Percentiles rank a stretch among this genome's conserved stretches.
phyloP scores from a whole-genome alignment of 2,888 invertebrate genomes.

The Tubulanus polymorphus region DNA sequence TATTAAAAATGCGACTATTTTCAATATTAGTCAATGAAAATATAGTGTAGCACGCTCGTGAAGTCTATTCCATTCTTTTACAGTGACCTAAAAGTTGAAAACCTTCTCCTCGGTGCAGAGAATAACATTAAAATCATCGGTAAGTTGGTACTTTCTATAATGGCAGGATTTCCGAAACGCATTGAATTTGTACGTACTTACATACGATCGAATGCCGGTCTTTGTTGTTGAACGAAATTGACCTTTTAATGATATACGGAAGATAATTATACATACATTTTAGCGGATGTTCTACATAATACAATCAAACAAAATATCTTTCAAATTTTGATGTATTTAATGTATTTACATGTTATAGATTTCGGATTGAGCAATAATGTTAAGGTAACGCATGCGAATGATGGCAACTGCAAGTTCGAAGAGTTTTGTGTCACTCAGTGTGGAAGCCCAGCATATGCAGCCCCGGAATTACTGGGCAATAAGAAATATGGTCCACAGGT shows the following conservation, averaged over 20 bases:
- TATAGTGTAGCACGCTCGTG: neutral
- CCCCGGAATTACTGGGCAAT: conserved; percentile 50
- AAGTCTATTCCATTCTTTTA: conserved; percentile 17
- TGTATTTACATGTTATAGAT: conserved; percentile 29
- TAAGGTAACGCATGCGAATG: conserved; percentile 30
- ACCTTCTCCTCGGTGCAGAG: conserved; percentile 46
- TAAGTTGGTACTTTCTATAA: conserved; percentile 19
- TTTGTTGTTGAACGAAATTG: too few relatives aligned
- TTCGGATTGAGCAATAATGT: conserved; percentile 50
- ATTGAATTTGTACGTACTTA: too few relatives aligned
- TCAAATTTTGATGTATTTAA: conserved; percentile 6
- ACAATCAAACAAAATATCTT: too few relatives aligned
- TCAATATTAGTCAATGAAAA: neutral
- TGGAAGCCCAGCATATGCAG: conserved; percentile 53
- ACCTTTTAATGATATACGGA: too few relatives aligned
- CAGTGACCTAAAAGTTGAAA: conserved; percentile 53
- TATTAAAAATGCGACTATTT: neutral
- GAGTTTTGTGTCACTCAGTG: conserved; percentile 51
- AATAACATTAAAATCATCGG: conserved; percentile 50
- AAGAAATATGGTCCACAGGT: conserved; percentile 49
- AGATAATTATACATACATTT: too few relatives aligned
- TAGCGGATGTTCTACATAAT: too few relatives aligned
- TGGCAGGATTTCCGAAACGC: too few relatives aligned
- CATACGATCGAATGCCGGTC: too few relatives aligned
- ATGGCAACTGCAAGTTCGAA: conserved; percentile 27